phyloP scores from a whole-genome alignment of 2,888 invertebrate genomes.

The Psylliodes chrysocephalus region DNA sequence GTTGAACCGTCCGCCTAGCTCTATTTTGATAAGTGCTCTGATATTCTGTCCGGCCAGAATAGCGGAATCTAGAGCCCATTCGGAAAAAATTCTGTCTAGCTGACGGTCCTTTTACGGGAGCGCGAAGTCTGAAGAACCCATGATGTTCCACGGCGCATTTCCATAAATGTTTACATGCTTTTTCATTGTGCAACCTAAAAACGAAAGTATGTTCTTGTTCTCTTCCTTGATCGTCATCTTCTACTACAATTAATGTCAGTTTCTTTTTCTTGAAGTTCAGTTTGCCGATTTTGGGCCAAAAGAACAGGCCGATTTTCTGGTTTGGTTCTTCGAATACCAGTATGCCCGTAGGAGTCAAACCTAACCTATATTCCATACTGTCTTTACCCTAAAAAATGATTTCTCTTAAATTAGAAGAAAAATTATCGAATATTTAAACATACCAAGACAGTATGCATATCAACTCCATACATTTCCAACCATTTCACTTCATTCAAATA shows the following conservation, averaged over 20 bases:
- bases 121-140: constrained; percentile 95
- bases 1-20: constrained; percentile 92
- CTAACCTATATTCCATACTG: constrained; percentile 94
- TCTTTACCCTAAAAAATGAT: constrained; percentile 81
- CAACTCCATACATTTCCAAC: constrained; percentile 99
- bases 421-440: too few relatives aligned
- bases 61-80: constrained; percentile 97
- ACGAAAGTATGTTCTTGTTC: constrained; percentile 99
- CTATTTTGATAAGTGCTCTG: constrained; percentile 93
- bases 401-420: not conserved
- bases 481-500: constrained; percentile 94
- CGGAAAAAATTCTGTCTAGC: constrained; percentile 96
- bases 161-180: constrained; percentile 99
- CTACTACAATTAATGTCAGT: constrained; percentile 95
- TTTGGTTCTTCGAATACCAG: constrained; percentile 92
- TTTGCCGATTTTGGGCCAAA: constrained; percentile 99
- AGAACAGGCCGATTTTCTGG: constrained; percentile 97
- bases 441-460: constrained; percentile 95
- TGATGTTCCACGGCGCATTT: constrained; percentile 99
- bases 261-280: constrained; percentile 98
- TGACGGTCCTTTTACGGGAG: constrained; percentile 87
- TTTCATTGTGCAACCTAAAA: constrained; percentile 85
- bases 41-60: constrained; percentile 91
- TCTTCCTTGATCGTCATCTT: constrained; percentile 96
- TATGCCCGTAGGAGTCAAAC: constrained; percentile 97